A percentile compares a stretch with the other conserved stretches of the same genome.
These are phyloP conservation scores for Drosophila yakuba DNA, from an alignment of 1,140 invertebrate species.

Conservation along the genomic window DNA sequence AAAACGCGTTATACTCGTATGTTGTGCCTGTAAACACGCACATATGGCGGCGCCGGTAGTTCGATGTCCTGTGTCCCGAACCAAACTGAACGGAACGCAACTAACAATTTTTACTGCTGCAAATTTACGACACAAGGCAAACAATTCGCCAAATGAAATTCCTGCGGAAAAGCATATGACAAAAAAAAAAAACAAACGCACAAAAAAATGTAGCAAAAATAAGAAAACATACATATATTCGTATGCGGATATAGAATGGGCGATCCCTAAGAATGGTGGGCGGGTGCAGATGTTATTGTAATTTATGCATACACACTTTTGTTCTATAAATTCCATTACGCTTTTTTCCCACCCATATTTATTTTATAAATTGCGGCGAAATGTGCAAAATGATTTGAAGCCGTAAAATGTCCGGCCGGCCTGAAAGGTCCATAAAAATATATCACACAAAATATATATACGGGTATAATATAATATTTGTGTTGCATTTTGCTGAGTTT, in stretches of 20 bases:
- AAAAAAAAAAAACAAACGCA: constrained; percentile 4
- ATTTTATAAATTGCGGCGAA: constrained; percentile 63
- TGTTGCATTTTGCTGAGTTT: constrained; percentile 37
- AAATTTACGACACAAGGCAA: constrained; percentile 73
- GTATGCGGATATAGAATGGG: constrained; percentile 14
- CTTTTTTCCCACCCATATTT: constrained; percentile 28
- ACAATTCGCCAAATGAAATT: constrained; percentile 80
- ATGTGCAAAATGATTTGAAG: constrained; percentile 63
- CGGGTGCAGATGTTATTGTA: constrained; percentile 71
- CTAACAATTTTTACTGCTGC: constrained; percentile 63
- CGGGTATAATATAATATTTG: constrained; percentile 42
- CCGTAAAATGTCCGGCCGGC: constrained; percentile 43
- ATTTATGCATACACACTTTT: constrained; percentile 71
- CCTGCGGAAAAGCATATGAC: constrained; percentile 15
- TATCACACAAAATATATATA: constrained; percentile 25
- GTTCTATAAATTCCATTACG: constrained; percentile 52
- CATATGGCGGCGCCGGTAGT: constrained; percentile 55
- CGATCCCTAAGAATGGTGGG: constrained; percentile 8
- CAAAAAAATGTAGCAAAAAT: constrained; percentile 29
- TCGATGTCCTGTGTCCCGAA: constrained; percentile 52
- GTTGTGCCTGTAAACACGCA: constrained; percentile 76
- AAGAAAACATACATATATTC: neutral
- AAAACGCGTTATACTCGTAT: constrained; percentile 62
- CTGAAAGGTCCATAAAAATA: constrained; percentile 64
- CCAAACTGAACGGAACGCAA: constrained; percentile 11